phyloP scores from a whole-genome alignment of 2,113 vertebrate species.

The Thermophis baileyi region DNA sequence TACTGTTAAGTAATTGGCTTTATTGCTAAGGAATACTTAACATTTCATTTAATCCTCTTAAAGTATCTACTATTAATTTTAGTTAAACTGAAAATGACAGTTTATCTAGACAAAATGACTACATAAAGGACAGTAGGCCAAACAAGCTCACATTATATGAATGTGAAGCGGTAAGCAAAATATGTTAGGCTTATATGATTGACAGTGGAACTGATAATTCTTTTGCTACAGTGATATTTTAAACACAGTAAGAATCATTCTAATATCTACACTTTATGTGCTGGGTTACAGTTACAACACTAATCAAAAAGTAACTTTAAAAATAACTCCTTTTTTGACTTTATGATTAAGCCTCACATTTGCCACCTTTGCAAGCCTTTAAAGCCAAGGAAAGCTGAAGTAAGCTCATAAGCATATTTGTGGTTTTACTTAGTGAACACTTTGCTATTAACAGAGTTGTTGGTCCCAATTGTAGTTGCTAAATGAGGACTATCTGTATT shows the following conservation, averaged over 20 bases:
- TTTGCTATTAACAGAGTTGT: not conserved
- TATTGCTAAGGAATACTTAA: constrained; percentile 51
- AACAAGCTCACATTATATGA: constrained; percentile 44
- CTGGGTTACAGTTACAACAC: not conserved
- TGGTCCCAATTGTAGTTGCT: not conserved
- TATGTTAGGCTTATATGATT: not conserved
- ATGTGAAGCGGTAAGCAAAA: constrained; percentile 16
- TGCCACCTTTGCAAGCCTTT: not conserved
- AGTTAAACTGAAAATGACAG: constrained; percentile 64
- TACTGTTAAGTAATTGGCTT: constrained; percentile 65
- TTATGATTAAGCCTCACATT: not conserved
- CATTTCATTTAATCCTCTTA: constrained; percentile 61
- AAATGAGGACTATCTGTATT: not conserved
- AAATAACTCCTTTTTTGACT: not conserved
- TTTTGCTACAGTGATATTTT: not conserved
- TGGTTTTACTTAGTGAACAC: not conserved
- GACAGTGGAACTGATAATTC: not conserved
- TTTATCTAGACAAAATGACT: constrained; percentile 46
- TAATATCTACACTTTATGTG: not conserved
- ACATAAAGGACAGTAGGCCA: constrained; percentile 38
- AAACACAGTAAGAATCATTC: not conserved
- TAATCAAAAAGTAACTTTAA: not conserved
- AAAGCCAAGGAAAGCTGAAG: not conserved
- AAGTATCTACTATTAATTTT: constrained; percentile 62
- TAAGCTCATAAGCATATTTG: not conserved